Percentiles rank a stretch among this genome's conserved stretches.
phyloP scores from a whole-genome alignment of 2,797 vertebrate genomes.

The Petrocephalus schoutedeni region DNA sequence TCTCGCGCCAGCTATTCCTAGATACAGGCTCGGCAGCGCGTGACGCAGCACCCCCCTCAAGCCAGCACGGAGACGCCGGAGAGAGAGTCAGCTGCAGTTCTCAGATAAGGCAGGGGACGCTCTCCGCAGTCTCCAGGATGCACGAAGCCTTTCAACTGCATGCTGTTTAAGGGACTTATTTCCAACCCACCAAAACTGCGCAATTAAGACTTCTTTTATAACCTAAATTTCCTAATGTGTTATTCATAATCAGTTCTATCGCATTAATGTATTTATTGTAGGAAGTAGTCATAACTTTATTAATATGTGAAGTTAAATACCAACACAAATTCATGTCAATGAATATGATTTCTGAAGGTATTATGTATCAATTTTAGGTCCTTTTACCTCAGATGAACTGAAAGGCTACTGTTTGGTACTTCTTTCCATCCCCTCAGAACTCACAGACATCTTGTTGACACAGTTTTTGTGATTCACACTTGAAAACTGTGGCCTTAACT shows the following conservation, averaged over 20 bases:
- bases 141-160: background rate
- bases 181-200: background rate
- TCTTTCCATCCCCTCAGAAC: background rate
- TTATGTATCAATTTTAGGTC: background rate
- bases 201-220: conserved; percentile 2
- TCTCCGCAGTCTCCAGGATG: background rate
- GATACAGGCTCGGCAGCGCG: background rate
- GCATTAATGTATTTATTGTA: background rate
- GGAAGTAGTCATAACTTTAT: background rate
- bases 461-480: background rate
- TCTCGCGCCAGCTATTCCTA: background rate
- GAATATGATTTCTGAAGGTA: background rate
- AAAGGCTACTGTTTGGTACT: background rate
- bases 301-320: background rate
- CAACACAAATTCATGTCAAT: background rate
- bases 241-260: background rate
- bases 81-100: background rate
- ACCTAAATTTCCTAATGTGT: conserved; percentile 7
- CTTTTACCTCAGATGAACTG: background rate
- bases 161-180: background rate
- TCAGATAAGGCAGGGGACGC: background rate
- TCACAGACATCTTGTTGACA: background rate
- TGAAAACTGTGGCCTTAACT: conserved; percentile 1
- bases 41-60: background rate
- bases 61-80: background rate